Evolutionary conservation across 2,113 vertebrate genomes (phyloP).

Genomic region (western clawed frog (Xenopus tropicalis)): DNA sequence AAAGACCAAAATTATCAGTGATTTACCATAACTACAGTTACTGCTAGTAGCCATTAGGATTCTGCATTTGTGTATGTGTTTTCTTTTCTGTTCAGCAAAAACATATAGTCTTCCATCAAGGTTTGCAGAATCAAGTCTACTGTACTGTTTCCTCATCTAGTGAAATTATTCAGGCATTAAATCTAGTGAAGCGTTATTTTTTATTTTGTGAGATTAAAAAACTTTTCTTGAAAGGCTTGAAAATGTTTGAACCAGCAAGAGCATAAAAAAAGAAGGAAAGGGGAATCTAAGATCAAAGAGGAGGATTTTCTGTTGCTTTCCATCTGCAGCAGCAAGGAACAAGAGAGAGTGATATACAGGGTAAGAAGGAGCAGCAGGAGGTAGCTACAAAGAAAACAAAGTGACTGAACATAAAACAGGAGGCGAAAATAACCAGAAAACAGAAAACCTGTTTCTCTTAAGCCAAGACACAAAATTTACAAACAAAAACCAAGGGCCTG

Average conservation of each 20-base stretch:
- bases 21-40: no score
- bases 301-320: slow-evolving; percentile 32
- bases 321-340: slow-evolving; percentile 27
- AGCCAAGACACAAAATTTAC: slow-evolving; percentile 11
- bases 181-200: slow-evolving; percentile 25
- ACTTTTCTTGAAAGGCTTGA: slow-evolving; percentile 29
- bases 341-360: slow-evolving; percentile 30
- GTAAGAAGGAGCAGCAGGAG: slow-evolving; percentile 28
- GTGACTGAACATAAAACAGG: slow-evolving; percentile 36
- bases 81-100: not conserved
- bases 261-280: slow-evolving; percentile 38
- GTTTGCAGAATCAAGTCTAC: not conserved
- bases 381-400: slow-evolving; percentile 31
- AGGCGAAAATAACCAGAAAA: slow-evolving; percentile 14
- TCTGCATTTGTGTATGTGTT: no score
- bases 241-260: slow-evolving; percentile 39
- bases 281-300: slow-evolving; percentile 33
- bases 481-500: slow-evolving; percentile 19
- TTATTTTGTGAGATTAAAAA: slow-evolving; percentile 45
- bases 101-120: no score
- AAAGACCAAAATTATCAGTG: not conserved
- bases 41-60: no score
- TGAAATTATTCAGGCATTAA: slow-evolving; percentile 19
- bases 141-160: slow-evolving; percentile 6
- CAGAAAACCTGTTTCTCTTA: slow-evolving; percentile 18